Evolutionary conservation across 2,888 invertebrate species (phyloP).

Genomic region (Drosophila mimica): DNA sequence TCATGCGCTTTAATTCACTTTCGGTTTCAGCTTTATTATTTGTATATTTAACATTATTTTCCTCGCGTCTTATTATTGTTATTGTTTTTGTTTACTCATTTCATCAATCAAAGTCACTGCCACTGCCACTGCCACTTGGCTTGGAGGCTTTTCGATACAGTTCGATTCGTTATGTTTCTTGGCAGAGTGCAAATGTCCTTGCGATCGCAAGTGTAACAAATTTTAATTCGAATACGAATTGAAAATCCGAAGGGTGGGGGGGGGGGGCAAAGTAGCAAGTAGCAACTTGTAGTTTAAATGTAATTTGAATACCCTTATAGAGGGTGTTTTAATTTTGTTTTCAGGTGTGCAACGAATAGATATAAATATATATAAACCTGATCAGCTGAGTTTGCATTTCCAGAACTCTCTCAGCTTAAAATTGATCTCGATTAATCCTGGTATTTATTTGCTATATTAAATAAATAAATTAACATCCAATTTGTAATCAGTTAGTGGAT

Average conservation of each 20-base stretch:
- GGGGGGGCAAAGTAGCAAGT: not conserved
- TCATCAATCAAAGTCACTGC: constrained; percentile 65
- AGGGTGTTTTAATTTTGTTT: not conserved
- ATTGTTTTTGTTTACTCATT: constrained; percentile 55
- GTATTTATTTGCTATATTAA: not conserved
- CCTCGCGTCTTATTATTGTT: constrained; percentile 40
- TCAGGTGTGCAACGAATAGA: not conserved
- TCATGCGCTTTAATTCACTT: constrained; percentile 64
- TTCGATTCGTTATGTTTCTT: constrained; percentile 21
- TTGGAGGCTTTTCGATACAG: constrained; percentile 16
- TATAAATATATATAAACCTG: not conserved
- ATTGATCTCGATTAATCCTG: not conserved
- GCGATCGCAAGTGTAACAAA: constrained; percentile 51
- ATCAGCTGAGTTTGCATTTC: not conserved
- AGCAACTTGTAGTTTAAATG: not conserved
- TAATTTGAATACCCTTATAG: not conserved
- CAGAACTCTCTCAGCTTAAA: not conserved
- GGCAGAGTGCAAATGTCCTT: constrained; percentile 62
- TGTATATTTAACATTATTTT: constrained; percentile 41
- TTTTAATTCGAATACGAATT: constrained; percentile 33
- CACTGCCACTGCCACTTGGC: constrained; percentile 28
- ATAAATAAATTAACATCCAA: not conserved
- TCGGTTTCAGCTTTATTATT: constrained; percentile 51
- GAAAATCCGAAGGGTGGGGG: not conserved
- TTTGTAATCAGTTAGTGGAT: too few species aligned